A percentile compares a stretch with the other conserved stretches of the same genome.
phyloP scores from a whole-genome alignment of 2,888 invertebrate species.

The Caenorhabditis sp. region DNA sequence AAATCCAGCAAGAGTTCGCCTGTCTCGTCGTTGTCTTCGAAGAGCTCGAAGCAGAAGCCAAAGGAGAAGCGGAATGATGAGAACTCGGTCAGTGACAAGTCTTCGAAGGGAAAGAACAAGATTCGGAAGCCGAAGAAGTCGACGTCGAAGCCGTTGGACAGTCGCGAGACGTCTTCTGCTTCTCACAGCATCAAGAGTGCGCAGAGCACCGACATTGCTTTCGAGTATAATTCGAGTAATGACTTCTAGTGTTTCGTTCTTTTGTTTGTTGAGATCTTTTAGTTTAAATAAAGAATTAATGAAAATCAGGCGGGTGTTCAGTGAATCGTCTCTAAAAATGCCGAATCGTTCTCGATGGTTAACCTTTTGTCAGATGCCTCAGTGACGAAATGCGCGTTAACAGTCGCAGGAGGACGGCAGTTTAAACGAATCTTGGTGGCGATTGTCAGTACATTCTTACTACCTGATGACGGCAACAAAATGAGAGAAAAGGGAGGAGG shows the following conservation, averaged over 20 bases:
- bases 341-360: slow-evolving; percentile 37
- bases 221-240: not conserved
- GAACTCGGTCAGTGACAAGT: slow-evolving; percentile 24
- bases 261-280: no score
- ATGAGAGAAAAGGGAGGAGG: not conserved
- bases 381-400: slow-evolving; percentile 24
- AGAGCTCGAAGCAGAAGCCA: not conserved
- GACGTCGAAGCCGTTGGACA: slow-evolving; percentile 42
- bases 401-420: slow-evolving; percentile 29
- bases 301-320: no score
- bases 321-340: not conserved
- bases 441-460: slow-evolving; percentile 42
- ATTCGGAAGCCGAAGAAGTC: slow-evolving; percentile 24
- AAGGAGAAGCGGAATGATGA: not conserved
- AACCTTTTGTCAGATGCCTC: slow-evolving; percentile 38
- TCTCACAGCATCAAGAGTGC: not conserved
- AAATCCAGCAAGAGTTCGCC: slow-evolving; percentile 31
- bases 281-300: not conserved
- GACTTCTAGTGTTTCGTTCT: not conserved
- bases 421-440: slow-evolving; percentile 44
- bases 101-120: slow-evolving; percentile 41
- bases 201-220: not conserved
- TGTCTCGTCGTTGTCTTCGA: slow-evolving; percentile 11
- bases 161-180: slow-evolving; percentile 29
- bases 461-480: slow-evolving; percentile 30